Evolutionary conservation across 2,888 invertebrate genomes (phyloP).

Genomic region (Apocheima hispidaria): DNA sequence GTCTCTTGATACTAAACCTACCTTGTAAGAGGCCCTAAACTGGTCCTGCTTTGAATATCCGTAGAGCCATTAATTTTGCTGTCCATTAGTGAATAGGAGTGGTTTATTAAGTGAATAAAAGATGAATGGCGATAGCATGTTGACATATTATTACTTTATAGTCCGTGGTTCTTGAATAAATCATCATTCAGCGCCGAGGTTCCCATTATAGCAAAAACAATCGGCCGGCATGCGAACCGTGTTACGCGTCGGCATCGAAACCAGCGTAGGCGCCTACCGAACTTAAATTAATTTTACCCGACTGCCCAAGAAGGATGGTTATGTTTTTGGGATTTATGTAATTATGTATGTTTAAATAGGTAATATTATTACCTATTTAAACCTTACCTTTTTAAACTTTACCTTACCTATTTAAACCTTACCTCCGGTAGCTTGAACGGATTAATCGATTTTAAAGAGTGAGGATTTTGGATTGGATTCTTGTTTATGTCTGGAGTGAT

Average conservation of each 20-base stretch:
- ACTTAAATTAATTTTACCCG: not conserved
- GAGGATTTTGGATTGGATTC: no score
- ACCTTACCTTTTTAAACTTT: no score
- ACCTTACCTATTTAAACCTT: no score
- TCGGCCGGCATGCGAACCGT: not conserved
- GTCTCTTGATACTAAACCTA: not conserved
- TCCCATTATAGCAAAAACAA: not conserved
- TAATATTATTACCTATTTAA: no score
- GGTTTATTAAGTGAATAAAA: conserved; percentile 33
- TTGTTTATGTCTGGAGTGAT: no score
- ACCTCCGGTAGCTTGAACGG: no score
- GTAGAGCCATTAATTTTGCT: conserved; percentile 23
- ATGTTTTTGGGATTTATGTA: no score
- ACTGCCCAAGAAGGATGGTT: no score
- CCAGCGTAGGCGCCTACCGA: not conserved
- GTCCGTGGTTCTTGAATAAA: conserved; percentile 15
- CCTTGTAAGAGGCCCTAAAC: conserved; percentile 17
- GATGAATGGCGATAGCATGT: conserved; percentile 18
- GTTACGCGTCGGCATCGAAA: not conserved
- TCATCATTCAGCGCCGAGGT: conserved; percentile 12
- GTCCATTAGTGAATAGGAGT: conserved; percentile 21
- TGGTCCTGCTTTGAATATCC: conserved; percentile 13
- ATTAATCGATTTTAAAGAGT: no score
- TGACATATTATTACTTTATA: conserved; percentile 33
- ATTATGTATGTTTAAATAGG: no score